phyloP scores from a whole-genome alignment of 2,888 invertebrate genomes.

The Tethea ocularis region DNA sequence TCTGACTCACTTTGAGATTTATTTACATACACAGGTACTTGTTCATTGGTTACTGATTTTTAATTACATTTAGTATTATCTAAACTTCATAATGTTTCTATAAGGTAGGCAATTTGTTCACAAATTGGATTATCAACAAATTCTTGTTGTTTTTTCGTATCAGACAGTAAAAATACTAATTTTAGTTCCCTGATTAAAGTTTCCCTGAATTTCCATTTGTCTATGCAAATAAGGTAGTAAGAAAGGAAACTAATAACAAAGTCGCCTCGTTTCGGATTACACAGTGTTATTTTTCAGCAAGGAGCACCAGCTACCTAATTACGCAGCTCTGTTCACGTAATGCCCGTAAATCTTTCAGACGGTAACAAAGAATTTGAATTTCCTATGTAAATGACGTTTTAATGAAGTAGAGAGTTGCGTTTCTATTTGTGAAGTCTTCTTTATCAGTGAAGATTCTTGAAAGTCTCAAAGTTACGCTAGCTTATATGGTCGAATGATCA shows the following conservation, averaged over 20 bases:
- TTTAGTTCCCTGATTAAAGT: background rate
- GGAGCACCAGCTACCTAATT: constrained; percentile 23
- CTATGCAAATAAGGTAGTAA: constrained; percentile 3
- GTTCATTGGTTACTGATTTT: too few species aligned
- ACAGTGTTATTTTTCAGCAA: constrained; percentile 19
- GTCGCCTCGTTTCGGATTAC: constrained; percentile 12
- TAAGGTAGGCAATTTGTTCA: background rate
- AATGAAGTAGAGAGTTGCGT: constrained; percentile 39
- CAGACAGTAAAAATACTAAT: too few species aligned
- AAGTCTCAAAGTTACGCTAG: background rate
- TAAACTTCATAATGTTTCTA: background rate
- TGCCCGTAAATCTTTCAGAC: constrained; percentile 37
- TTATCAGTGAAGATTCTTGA: background rate
- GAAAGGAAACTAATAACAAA: constrained; percentile 4
- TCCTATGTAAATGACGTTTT: constrained; percentile 46
- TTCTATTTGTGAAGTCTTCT: constrained; percentile 13
- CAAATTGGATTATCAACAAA: too few species aligned
- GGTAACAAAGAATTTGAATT: constrained; percentile 44
- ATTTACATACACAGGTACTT: too few species aligned
- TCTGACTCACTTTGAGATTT: too few species aligned
- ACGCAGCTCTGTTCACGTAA: constrained; percentile 42
- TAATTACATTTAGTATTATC: too few species aligned
- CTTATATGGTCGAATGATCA: too few species aligned
- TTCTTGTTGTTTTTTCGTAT: too few species aligned
- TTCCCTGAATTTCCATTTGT: background rate